Base-by-base conservation (phyloP, 2,113 vertebrate species). In the Trogon melanurus region DNA sequence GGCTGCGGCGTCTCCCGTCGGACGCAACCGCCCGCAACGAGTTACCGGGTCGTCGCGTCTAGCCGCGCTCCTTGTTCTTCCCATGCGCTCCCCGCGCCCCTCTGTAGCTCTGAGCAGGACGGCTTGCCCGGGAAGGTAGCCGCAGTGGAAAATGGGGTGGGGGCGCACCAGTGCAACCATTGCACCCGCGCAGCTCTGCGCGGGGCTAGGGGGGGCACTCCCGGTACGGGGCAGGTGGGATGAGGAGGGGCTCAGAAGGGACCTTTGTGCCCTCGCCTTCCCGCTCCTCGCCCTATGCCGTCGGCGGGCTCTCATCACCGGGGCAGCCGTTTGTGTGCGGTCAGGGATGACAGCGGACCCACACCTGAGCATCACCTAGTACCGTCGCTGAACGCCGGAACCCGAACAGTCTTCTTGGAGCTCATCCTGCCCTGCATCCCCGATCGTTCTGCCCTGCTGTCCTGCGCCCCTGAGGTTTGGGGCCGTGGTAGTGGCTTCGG, bases 401-500 rank as follows among this genome's bases (percentile, higher is more conserved):
- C 57, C 25, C 16, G 22, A 8, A 10, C 80, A 36, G 44, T 36
- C 10, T 32, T 50, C 51, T 26, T 26, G 27, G 36, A n/a, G 11
- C 10, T 44, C 10, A 29, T 38, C 22, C 32, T 9, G n/a, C 27
- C 5, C 57, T 13, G 29, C 20, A 1, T 34, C 32, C 69, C 34
- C 36, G 36, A 17, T 30, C 54, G 53, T 54, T 30, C 60, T 66
- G 44, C 20, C 54, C 53, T 32, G 4, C 13, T 60, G 45, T 17
- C 44, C n/a, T 9, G 30, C 11, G 18, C 14, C 51, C 48, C 18
- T 56, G 13, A 22, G n/a, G 5, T 72, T 7, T 32, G 19, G 11
- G 8, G 70, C 23, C 32, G 3, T 5, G 1, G 29, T n/a, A n/a
- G 21, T 10, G 15, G 3, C 65, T 56, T 45, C 0, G 8, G 41